A percentile compares a stretch with the other conserved stretches of the same genome.
phyloP scores from a whole-genome alignment of 53 echinoderm and acorn worm genomes.

The Stichopus horrens region DNA sequence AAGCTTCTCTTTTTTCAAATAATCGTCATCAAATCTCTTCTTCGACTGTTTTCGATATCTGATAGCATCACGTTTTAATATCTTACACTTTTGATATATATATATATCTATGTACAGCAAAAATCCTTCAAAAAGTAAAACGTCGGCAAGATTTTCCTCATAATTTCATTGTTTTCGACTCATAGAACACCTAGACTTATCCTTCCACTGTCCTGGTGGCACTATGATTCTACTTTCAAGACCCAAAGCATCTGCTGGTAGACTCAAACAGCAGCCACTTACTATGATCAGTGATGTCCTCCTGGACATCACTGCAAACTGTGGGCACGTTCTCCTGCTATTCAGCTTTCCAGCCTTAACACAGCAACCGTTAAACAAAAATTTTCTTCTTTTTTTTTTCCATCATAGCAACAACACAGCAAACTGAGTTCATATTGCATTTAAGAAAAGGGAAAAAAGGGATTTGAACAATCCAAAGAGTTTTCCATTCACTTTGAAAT shows the following conservation, averaged over 20 bases:
- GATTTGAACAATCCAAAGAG: too few species aligned
- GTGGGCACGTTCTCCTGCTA: too few species aligned
- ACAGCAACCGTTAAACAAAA: neutral
- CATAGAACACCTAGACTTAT: too few species aligned
- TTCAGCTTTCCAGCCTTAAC: neutral
- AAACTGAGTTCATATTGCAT: neutral
- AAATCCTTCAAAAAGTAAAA: neutral
- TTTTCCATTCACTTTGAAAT: too few species aligned
- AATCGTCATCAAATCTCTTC: neutral
- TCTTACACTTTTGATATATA: slow-evolving; percentile 31
- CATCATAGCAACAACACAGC: neutral
- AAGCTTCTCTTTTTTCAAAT: neutral
- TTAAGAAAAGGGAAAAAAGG: too few species aligned
- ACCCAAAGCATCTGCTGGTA: too few species aligned
- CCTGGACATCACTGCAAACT: too few species aligned
- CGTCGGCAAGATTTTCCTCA: slow-evolving; percentile 18
- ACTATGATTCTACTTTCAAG: too few species aligned
- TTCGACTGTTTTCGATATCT: neutral
- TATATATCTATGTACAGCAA: slow-evolving; percentile 11
- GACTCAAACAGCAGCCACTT: too few species aligned
- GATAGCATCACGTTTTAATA: slow-evolving; percentile 4
- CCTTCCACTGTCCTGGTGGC: too few species aligned
- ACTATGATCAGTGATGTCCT: too few species aligned
- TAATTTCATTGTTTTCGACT: neutral
- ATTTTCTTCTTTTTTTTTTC: neutral